Base-by-base conservation (phyloP, 2,888 invertebrate species). In the Ptycholaimellus sp. region DNA sequence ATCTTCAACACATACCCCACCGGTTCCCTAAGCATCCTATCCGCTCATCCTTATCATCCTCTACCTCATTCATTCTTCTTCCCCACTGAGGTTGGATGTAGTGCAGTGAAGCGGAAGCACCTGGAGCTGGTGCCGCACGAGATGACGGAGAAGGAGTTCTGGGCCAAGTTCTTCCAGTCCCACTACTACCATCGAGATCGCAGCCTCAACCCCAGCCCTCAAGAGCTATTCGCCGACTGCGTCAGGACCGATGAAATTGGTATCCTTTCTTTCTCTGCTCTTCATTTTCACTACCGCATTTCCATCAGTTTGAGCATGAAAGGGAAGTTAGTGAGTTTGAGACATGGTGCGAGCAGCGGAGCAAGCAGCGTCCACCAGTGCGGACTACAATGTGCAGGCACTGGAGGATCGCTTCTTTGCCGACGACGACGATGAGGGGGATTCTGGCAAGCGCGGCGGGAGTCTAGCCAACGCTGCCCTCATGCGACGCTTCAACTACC, bases 1-100 rank as follows among this genome's bases (percentile, higher is more conserved):
- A 87, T 99, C 65, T 96, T 96, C 61, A 82, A 83, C 65, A 93
- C 96, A 42, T 99, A 96, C 68, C 96, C 96, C 17, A 83, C 87
- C 47, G 65, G 67, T 66, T 40, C 46, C 48, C 42, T 28, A 7
- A 18, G 9, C 7, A 9, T 11, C 17, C 7, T 14, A 20, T 20
- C 6, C 9, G n/a, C 17, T 11, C 5, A 25, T 11, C n/a, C n/a
- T n/a, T n/a, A n/a, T n/a, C n/a, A n/a, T n/a, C n/a, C 28, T 28
- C 2, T 5, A 4, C 3, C 28, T 16, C 21, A 14, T 16, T 38
- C 13, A 14, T 35, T 21, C 3, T 3, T 30, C 7, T 25, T 2
- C 11, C 2, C 18, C 6, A 19, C 21, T 29, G 13, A 21, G 1
- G 40, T 30, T 36, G 19, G 18, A 30, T 36, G 9, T 29, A 18